Percentiles rank a stretch among this genome's conserved stretches.
Evolutionary conservation across 2,797 vertebrate species (phyloP).

Genomic region (Smutsia temminckii): DNA sequence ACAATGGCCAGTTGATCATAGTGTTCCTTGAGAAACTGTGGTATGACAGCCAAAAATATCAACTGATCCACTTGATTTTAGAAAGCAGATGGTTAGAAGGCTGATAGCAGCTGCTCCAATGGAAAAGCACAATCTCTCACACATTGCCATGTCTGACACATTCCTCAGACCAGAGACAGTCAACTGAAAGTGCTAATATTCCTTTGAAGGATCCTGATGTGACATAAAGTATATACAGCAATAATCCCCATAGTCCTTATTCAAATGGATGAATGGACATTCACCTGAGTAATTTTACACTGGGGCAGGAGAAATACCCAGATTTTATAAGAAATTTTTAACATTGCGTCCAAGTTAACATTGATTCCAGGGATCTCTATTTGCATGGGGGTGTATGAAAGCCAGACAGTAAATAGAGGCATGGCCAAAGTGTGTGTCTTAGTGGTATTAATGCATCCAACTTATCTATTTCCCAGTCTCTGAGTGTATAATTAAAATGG

Average conservation of each 20-base stretch:
- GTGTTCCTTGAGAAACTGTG: background rate
- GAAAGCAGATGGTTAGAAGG: background rate
- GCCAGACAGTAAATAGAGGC: background rate
- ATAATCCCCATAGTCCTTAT: background rate
- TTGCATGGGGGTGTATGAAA: background rate
- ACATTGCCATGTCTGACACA: background rate
- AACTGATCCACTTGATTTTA: background rate
- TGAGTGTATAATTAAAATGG: background rate
- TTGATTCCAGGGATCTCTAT: background rate
- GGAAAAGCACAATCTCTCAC: background rate
- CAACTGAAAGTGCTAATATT: background rate
- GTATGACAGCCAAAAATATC: background rate
- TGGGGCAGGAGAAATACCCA: background rate
- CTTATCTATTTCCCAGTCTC: background rate
- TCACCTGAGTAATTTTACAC: background rate
- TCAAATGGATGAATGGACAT: background rate
- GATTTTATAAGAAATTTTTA: background rate
- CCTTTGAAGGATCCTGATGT: background rate
- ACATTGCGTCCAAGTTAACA: background rate
- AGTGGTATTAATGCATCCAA: background rate
- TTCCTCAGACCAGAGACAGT: background rate
- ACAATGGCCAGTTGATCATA: background rate
- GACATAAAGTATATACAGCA: background rate
- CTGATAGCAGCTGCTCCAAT: background rate
- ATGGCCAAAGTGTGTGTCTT: too few species aligned